Conservation (phyloP, 2,113 vertebrate genomes). For the Leptocoma aspasia region DNA sequence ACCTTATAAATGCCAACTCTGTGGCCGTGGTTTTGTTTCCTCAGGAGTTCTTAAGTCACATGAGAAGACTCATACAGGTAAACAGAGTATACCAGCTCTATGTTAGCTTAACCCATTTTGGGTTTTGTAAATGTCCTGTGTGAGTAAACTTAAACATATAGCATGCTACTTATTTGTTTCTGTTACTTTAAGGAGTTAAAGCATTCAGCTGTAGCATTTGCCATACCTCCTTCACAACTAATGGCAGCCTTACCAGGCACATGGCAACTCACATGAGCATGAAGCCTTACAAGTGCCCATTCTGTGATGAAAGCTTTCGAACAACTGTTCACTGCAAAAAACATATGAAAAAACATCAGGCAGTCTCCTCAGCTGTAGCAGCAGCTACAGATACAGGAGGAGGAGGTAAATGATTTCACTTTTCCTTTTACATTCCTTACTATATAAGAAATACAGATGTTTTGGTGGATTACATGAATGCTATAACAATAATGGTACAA, state of each 20-base stretch:
- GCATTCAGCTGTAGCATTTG: conserved; percentile 92
- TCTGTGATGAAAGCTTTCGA: conserved; percentile 92
- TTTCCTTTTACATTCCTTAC: conserved; percentile 23
- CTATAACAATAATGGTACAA: background rate
- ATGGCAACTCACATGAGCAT: conserved; percentile 89
- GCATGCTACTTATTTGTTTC: conserved; percentile 1
- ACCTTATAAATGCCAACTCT: conserved; percentile 90
- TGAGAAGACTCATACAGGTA: conserved; percentile 96
- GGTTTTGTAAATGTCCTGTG: background rate
- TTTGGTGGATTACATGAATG: background rate
- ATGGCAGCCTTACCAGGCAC: conserved; percentile 95
- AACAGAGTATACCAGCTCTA: background rate
- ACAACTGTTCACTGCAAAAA: conserved; percentile 89
- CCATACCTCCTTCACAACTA: conserved; percentile 91
- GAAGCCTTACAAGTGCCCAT: conserved; percentile 90
- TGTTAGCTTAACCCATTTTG: background rate
- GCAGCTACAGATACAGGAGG: conserved; percentile 74
- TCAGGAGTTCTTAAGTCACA: conserved; percentile 96
- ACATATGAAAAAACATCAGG: conserved; percentile 92
- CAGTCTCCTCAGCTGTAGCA: conserved; percentile 51
- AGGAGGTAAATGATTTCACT: conserved; percentile 71
- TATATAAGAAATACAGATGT: background rate
- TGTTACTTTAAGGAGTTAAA: conserved; percentile 84
- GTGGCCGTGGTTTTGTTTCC: conserved; percentile 92
- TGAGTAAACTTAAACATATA: conserved; percentile 5